Evolutionary conservation across 2,797 vertebrate species (phyloP), one percentile per base, ranked within the genome.

Genomic region (Melanotaenia pygmaea): DNA sequence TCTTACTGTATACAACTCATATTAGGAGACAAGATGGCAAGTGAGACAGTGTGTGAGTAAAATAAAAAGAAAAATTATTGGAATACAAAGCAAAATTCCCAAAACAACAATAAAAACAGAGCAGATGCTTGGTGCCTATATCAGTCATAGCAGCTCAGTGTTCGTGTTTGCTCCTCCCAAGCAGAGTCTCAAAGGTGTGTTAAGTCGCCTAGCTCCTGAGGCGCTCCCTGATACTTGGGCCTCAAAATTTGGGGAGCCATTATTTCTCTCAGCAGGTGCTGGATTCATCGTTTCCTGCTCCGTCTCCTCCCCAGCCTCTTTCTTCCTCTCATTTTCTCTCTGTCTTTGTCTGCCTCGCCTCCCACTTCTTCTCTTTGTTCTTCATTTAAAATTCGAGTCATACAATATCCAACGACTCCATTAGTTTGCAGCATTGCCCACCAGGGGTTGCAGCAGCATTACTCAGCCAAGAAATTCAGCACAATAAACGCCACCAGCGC

Each of bases 361-460:
- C 89, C 86, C 72, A 84, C 83, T 70, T 71, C 74, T 72, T 81
- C 45, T 61, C 75, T 84, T 81, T 80, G 82, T 88, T 90, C 76
- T 81, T 89, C 83, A 88, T 93, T 91, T 90, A 82, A 90, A 86
- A 91, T 88, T 92, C 91, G 68, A 85, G 87, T 89, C 89, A 88
- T 88, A 90, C 87, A 86, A 86, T 85, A 88, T 85, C 86, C 71
- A 40, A 86, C 73, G 81, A 88, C 85, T 86, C 88, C 86, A 70
- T 91, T 89, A 37, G 67, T 88, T 87, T 71, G 82, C 74, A 0
- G 66, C 82, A 89, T 88, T 88, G 88, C 86, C 87, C 90, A 90
- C 85, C 83, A 86, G 89, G 89, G 91, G 85, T 80, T 87, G 83
- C 84, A 35, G 78, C 86, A 76, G 71, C 70, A n/a, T 76, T 86